Evolutionary conservation across 2,888 invertebrate genomes (phyloP).

Genomic region (Brachyopa scutellaris): DNA sequence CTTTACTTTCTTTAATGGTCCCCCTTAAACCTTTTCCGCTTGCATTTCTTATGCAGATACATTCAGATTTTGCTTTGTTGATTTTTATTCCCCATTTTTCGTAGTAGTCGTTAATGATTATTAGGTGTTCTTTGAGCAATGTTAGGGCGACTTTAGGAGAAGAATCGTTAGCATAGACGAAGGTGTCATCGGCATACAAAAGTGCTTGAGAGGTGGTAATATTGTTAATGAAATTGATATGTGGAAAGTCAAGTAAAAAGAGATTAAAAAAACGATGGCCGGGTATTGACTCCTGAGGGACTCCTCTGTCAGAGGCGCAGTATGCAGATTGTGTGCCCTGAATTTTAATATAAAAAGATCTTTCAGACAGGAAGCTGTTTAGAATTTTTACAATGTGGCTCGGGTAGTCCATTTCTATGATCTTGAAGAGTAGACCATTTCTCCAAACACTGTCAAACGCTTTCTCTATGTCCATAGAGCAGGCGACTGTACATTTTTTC

Average conservation of each 20-base stretch:
- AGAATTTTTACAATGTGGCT: background rate
- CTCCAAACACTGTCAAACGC: too few species aligned
- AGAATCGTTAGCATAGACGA: background rate
- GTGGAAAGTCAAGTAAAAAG: background rate
- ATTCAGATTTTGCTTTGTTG: background rate
- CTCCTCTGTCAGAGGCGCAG: background rate
- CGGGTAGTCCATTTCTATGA: background rate
- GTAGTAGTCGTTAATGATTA: background rate
- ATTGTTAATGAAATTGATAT: too few species aligned
- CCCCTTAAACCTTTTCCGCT: background rate
- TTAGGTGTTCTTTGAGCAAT: background rate
- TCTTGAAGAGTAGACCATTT: background rate
- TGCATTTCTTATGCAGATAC: background rate
- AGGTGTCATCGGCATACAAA: background rate
- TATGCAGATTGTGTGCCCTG: background rate
- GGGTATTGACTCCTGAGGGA: background rate
- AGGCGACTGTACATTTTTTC: background rate
- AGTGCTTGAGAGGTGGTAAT: background rate
- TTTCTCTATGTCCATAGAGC: background rate
- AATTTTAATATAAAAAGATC: background rate
- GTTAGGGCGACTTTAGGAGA: background rate
- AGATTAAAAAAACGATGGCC: background rate
- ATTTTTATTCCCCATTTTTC: background rate
- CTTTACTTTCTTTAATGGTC: background rate
- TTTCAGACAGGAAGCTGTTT: background rate